Percentiles rank a stretch among this genome's conserved stretches.
Evolutionary conservation across 2,113 vertebrate species (phyloP).

Genomic region (Notechis scutatus): DNA sequence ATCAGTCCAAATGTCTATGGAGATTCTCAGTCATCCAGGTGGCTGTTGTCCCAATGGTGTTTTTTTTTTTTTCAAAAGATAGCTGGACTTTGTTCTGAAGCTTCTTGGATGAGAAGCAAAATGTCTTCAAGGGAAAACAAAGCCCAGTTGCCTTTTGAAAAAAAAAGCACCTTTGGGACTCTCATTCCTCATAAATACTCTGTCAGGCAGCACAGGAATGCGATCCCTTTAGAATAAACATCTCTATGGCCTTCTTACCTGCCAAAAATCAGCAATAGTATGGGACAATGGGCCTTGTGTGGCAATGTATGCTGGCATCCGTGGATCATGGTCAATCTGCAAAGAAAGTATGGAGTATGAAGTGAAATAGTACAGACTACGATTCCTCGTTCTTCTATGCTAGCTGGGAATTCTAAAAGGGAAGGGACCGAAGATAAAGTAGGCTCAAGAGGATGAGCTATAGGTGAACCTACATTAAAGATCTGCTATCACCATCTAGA

Average conservation of each 20-base stretch:
- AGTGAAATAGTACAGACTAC: not conserved
- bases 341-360: not conserved
- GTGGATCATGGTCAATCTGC: conserved; percentile 94
- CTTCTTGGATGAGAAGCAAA: not conserved
- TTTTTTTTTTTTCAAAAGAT: not conserved
- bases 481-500: not conserved
- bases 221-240: not conserved
- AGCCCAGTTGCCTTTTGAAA: not conserved
- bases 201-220: not conserved
- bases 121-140: not conserved
- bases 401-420: not conserved
- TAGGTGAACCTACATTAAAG: not conserved
- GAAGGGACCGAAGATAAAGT: not conserved
- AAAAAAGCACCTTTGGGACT: not conserved
- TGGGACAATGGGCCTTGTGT: conserved; percentile 92
- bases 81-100: not conserved
- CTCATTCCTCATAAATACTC: not conserved
- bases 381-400: not conserved
- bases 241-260: conserved; percentile 71
- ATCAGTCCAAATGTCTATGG: not conserved
- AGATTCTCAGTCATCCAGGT: not conserved
- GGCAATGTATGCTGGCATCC: conserved; percentile 94
- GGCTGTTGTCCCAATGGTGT: not conserved
- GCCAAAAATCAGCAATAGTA: conserved; percentile 97
- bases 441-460: not conserved